A percentile compares a stretch with the other conserved stretches of the same genome.
phyloP scores from a whole-genome alignment of 2,888 invertebrate genomes.

The Bombyx huttoni region DNA sequence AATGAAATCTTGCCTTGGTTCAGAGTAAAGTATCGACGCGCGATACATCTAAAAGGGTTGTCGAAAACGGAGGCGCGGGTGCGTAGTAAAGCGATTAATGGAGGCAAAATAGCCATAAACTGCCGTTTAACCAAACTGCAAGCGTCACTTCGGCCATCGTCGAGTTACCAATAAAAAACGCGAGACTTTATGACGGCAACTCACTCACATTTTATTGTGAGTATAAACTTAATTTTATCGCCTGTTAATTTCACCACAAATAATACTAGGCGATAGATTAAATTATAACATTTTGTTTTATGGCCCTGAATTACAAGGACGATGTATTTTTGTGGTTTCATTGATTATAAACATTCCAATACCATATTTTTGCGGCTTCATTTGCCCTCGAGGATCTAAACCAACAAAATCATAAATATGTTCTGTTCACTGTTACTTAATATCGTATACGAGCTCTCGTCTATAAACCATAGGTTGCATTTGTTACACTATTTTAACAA shows the following conservation, averaged over 20 bases:
- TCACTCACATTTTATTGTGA: slow-evolving; percentile 73
- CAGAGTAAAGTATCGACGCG: not conserved
- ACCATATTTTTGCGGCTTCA: too few relatives aligned
- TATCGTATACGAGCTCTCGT: too few relatives aligned
- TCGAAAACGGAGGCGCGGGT: slow-evolving; percentile 47
- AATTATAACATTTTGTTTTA: slow-evolving; percentile 59
- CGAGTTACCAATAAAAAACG: slow-evolving; percentile 70
- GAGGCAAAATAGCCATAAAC: slow-evolving; percentile 71
- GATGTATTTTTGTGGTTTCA: slow-evolving; percentile 8
- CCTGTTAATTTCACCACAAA: slow-evolving; percentile 73
- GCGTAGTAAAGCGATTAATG: slow-evolving; percentile 71
- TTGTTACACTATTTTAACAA: too few relatives aligned
- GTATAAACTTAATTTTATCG: slow-evolving; percentile 73
- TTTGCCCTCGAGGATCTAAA: too few relatives aligned
- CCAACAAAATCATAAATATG: too few relatives aligned
- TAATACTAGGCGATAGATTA: slow-evolving; percentile 64
- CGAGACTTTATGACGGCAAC: slow-evolving; percentile 73
- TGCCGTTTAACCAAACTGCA: slow-evolving; percentile 73
- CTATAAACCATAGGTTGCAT: too few relatives aligned
- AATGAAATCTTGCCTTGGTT: not conserved
- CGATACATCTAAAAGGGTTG: slow-evolving; percentile 37
- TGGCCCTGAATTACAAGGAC: slow-evolving; percentile 50
- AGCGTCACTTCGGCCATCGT: slow-evolving; percentile 64
- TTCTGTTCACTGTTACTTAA: too few relatives aligned
- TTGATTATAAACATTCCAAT: too few relatives aligned